A percentile compares a stretch with the other conserved stretches of the same genome.
These are phyloP conservation scores for Dasypolia templi DNA, from an alignment of 2,888 invertebrate genomes.

Conservation along the genomic window DNA sequence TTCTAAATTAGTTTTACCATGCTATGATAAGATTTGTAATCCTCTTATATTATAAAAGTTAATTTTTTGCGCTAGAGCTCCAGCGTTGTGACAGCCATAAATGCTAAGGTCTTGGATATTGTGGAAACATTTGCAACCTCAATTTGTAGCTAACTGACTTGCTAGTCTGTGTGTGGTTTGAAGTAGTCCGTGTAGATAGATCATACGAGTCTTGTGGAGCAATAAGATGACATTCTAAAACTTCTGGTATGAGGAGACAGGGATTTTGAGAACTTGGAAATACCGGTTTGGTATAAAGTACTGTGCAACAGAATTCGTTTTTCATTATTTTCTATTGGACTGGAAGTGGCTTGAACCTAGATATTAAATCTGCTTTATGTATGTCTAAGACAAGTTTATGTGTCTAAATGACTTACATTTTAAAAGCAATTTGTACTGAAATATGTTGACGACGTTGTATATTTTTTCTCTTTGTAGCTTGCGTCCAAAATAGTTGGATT, in stretches of 20 bases:
- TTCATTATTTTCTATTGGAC: slow-evolving; percentile 21
- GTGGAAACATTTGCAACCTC: slow-evolving; percentile 4
- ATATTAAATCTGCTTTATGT: slow-evolving; percentile 21
- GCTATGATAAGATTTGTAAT: slow-evolving; percentile 1
- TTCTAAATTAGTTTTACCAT: slow-evolving; percentile 26
- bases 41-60: too few species aligned
- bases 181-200: slow-evolving; percentile 16
- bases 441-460: slow-evolving; percentile 54
- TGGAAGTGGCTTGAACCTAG: slow-evolving; percentile 2
- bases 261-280: slow-evolving; percentile 23
- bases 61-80: neutral
- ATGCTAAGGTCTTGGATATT: slow-evolving; percentile 1
- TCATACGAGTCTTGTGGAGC: slow-evolving; percentile 32
- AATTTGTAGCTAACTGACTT: neutral
- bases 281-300: slow-evolving; percentile 40
- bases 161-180: slow-evolving; percentile 9
- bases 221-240: slow-evolving; percentile 25
- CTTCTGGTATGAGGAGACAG: slow-evolving; percentile 20
- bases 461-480: slow-evolving; percentile 37
- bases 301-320: slow-evolving; percentile 28
- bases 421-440: slow-evolving; percentile 31
- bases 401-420: slow-evolving; percentile 18
- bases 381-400: slow-evolving; percentile 20
- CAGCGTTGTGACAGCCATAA: slow-evolving; percentile 16
- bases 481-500: slow-evolving; percentile 33